phyloP scores from a whole-genome alignment of 2,888 invertebrate species.

The Acanthococcus lagerstroemiae region DNA sequence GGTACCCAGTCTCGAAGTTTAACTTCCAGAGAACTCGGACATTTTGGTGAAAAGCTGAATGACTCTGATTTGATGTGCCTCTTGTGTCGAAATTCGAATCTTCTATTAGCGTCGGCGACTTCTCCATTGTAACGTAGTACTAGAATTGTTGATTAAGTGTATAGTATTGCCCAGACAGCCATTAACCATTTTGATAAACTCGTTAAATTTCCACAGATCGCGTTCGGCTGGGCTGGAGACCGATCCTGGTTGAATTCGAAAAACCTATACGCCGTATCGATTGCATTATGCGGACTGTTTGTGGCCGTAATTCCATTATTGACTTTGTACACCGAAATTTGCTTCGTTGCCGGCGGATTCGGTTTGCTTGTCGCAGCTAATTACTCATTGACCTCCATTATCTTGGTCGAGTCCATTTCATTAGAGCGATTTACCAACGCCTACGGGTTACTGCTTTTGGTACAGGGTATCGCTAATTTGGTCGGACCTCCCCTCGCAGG shows the following conservation, averaged over 20 bases:
- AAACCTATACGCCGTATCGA: conserved; percentile 70
- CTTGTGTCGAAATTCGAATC: too few relatives aligned
- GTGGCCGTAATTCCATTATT: conserved; percentile 58
- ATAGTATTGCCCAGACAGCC: too few relatives aligned
- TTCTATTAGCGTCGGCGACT: too few relatives aligned
- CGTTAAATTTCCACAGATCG: too few relatives aligned
- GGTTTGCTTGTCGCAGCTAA: conserved; percentile 86
- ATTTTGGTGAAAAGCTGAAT: too few relatives aligned
- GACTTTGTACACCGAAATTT: conserved; percentile 50
- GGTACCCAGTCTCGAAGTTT: too few relatives aligned
- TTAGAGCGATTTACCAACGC: conserved; percentile 83
- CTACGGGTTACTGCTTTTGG: conserved; percentile 74
- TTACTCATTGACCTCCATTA: conserved; percentile 82
- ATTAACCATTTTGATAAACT: too few relatives aligned
- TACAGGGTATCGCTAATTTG: conserved; percentile 82
- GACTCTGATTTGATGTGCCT: too few relatives aligned
- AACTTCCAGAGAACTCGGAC: too few relatives aligned
- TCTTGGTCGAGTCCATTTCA: conserved; percentile 80
- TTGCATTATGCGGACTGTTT: conserved; percentile 59
- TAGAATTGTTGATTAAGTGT: too few relatives aligned
- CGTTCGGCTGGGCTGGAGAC: conserved; percentile 82
- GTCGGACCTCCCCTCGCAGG: conserved; percentile 85
- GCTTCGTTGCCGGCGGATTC: conserved; percentile 62
- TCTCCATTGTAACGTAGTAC: too few relatives aligned
- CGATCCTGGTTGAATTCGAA: conserved; percentile 64